Percentiles rank a stretch among this genome's conserved stretches.
Evolutionary conservation across 2,113 vertebrate species (phyloP).

Genomic region (Coptodon bakossiorum): DNA sequence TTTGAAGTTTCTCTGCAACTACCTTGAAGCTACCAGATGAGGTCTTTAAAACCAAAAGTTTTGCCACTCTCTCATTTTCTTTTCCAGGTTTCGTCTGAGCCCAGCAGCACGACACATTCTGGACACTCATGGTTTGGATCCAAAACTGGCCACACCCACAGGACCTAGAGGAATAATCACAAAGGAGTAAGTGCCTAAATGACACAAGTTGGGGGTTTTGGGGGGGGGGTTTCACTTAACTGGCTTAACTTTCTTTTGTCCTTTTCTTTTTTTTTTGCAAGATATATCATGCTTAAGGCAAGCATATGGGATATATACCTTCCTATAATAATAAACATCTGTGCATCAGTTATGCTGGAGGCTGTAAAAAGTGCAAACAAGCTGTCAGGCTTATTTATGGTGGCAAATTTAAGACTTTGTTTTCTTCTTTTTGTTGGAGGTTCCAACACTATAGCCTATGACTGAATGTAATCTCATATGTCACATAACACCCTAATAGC

Average conservation of each 20-base stretch:
- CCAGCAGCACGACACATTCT: conserved; percentile 92
- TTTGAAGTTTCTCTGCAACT: background rate
- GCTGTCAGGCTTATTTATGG: background rate
- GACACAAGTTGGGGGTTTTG: background rate
- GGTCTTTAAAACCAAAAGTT: background rate
- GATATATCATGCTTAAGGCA: background rate
- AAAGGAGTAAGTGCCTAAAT: conserved; percentile 82
- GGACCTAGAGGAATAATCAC: conserved; percentile 90
- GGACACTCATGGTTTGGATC: conserved; percentile 80
- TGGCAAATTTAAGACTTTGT: background rate
- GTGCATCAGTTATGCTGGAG: background rate
- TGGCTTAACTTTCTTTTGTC: background rate
- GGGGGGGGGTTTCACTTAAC: background rate
- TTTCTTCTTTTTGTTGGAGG: background rate
- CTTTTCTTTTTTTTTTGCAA: background rate
- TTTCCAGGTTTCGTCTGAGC: conserved; percentile 83
- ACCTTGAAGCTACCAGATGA: background rate
- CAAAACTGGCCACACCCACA: conserved; percentile 74
- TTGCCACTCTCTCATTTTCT: background rate
- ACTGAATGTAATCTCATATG: background rate
- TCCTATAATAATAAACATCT: background rate
- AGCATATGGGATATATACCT: background rate
- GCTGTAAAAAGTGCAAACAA: background rate
- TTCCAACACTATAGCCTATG: background rate
- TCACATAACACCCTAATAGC: background rate